phyloP scores from a whole-genome alignment of 2,888 invertebrate species.

The Pachydiplax longipennis region DNA sequence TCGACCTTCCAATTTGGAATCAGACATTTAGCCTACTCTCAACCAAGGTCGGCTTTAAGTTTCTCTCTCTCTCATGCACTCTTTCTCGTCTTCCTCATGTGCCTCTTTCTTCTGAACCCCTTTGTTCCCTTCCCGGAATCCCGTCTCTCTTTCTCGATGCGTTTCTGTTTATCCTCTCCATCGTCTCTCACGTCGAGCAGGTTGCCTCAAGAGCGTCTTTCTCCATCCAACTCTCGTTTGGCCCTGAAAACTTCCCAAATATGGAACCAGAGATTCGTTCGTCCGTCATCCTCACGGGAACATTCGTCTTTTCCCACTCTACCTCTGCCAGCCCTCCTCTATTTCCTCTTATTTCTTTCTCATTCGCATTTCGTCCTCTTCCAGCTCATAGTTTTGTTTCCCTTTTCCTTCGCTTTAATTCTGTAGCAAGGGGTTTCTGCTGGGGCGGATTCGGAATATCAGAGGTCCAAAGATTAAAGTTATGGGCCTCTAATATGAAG shows the following conservation, averaged over 20 bases:
- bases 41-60: not conserved
- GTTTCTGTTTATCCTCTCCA: not conserved
- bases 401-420: too few relatives aligned
- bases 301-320: not conserved
- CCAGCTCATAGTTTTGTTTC: too few relatives aligned
- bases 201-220: not conserved
- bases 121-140: not conserved
- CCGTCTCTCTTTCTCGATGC: not conserved
- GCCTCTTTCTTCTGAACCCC: not conserved
- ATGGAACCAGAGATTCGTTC: not conserved
- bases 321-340: not conserved
- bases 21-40: too few relatives aligned
- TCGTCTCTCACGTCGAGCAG: not conserved
- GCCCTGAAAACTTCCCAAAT: conserved; percentile 5
- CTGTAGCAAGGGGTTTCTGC: too few relatives aligned
- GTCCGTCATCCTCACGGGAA: not conserved
- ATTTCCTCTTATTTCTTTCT: not conserved
- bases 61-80: not conserved
- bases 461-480: too few relatives aligned
- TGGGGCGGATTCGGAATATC: too few relatives aligned
- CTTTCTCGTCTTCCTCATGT: not conserved
- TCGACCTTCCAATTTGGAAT: too few relatives aligned
- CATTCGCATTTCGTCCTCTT: not conserved
- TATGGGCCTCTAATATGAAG: too few relatives aligned
- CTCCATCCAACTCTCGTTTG: not conserved